These are phyloP conservation scores for Drosophila cyrtoloma DNA, from an alignment of 2,888 invertebrate genomes.

Conservation along the genomic window DNA sequence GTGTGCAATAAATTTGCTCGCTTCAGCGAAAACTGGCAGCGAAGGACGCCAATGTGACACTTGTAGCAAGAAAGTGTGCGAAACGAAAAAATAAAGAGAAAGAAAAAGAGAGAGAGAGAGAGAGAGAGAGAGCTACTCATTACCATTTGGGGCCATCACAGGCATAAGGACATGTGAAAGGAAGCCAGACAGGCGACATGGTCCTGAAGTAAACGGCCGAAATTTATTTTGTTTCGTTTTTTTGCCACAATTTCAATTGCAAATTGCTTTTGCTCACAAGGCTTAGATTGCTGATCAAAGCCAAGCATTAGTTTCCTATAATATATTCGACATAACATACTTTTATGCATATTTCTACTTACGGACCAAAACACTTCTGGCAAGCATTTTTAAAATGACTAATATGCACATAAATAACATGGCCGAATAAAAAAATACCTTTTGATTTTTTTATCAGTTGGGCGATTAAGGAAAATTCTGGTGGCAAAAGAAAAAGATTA, in stretches of 20 bases:
- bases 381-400: neutral
- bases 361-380: too few species aligned
- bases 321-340: constrained; percentile 6
- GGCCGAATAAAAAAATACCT: neutral
- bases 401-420: neutral
- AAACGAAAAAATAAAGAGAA: neutral
- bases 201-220: constrained; percentile 50
- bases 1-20: constrained; percentile 70
- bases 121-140: constrained; percentile 49
- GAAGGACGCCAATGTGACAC: constrained; percentile 60
- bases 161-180: constrained; percentile 65
- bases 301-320: neutral
- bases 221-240: constrained; percentile 38
- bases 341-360: neutral
- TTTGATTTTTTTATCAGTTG: neutral
- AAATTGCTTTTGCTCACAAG: constrained; percentile 42
- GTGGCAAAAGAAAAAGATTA: neutral
- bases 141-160: constrained; percentile 73
- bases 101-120: neutral
- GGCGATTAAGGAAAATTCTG: neutral
- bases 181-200: constrained; percentile 63
- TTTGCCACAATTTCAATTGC: constrained; percentile 71
- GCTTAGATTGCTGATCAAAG: constrained; percentile 8
- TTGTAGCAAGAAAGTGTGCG: constrained; percentile 23
- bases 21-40: constrained; percentile 44